Evolutionary conservation across 2,888 invertebrate genomes (phyloP).

Genomic region (Heliconius hortense): DNA sequence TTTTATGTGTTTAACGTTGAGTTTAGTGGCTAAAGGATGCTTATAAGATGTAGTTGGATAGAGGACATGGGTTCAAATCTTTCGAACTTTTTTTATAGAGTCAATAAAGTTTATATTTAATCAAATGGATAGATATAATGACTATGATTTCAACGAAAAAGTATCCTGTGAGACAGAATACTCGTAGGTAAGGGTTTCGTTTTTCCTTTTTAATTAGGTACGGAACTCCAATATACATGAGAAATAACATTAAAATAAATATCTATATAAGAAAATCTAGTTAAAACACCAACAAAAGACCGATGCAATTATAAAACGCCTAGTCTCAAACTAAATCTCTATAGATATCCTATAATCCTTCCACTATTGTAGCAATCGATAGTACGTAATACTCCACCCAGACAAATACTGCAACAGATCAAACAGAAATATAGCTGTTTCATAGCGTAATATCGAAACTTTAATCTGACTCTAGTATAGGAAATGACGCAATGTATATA

Average conservation of each 20-base stretch:
- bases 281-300: background rate
- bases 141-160: background rate
- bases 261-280: background rate
- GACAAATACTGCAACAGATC: background rate
- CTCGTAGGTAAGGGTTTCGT: background rate
- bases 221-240: background rate
- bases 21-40: background rate
- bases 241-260: background rate
- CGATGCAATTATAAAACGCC: conserved; percentile 47
- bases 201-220: background rate
- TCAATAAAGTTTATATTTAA: background rate
- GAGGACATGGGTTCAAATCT: background rate
- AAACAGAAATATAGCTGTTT: conserved; percentile 21
- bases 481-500: conserved; percentile 45
- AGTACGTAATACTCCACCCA: conserved; percentile 50
- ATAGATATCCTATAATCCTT: conserved; percentile 72
- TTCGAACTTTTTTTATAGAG: background rate
- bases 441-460: conserved; percentile 46
- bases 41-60: background rate
- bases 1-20: background rate
- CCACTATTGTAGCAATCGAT: conserved; percentile 60
- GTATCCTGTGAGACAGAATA: background rate
- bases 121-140: background rate
- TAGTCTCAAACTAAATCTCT: conserved; percentile 53
- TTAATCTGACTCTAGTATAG: background rate